Evolutionary conservation across 2,113 vertebrate species (phyloP).

Genomic region (Leuciscus idus): DNA sequence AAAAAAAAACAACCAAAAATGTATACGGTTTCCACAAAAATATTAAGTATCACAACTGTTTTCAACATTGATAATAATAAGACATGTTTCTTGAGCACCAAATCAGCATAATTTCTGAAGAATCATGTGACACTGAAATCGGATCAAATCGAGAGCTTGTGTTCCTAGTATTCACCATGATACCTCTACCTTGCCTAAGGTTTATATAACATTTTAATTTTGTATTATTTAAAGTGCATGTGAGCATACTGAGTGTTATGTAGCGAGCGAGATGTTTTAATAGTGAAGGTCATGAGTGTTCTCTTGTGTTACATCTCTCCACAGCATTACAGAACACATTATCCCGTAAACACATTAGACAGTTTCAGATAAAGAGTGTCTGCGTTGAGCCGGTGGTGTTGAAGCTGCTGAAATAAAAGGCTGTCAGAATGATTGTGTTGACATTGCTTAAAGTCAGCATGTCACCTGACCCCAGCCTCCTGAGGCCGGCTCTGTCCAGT

Average conservation of each 20-base stretch:
- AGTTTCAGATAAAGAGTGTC: neutral
- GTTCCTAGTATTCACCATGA: neutral
- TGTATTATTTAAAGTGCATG: neutral
- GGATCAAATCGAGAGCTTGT: neutral
- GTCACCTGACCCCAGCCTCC: slow-evolving; percentile 64
- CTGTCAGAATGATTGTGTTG: slow-evolving; percentile 72
- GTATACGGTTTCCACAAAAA: too few relatives aligned
- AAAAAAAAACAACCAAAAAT: too few relatives aligned
- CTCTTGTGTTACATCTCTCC: slow-evolving; percentile 19
- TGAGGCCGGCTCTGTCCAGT: slow-evolving; percentile 35
- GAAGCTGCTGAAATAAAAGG: slow-evolving; percentile 70
- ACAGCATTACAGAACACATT: slow-evolving; percentile 43
- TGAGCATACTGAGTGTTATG: neutral
- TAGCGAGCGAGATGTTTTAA: slow-evolving; percentile 4
- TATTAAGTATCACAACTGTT: too few relatives aligned
- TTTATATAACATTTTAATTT: neutral
- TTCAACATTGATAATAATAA: neutral
- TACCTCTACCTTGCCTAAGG: neutral
- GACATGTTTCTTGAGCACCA: neutral
- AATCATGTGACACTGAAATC: neutral
- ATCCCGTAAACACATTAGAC: slow-evolving; percentile 52
- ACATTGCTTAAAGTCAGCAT: slow-evolving; percentile 73
- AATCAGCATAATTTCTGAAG: neutral
- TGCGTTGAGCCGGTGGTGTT: slow-evolving; percentile 50
- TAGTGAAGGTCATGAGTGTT: slow-evolving; percentile 18